Conservation (phyloP, 1,140 invertebrate genomes). For the Galleria mellonella region DNA sequence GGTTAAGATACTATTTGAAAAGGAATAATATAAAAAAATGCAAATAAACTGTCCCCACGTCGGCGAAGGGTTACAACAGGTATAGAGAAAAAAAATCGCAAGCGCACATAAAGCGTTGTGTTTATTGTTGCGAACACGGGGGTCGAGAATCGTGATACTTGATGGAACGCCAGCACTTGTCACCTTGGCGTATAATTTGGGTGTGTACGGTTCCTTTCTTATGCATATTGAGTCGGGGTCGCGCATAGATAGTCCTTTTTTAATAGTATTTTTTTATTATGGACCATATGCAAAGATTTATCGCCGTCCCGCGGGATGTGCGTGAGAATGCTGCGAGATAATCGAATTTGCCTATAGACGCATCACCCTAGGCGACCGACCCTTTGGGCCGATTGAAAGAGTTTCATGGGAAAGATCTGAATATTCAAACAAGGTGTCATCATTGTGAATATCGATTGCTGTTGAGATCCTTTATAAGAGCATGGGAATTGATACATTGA, state of each 20-base stretch:
- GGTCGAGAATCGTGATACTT: slow-evolving; percentile 25
- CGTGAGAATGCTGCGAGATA: slow-evolving; percentile 68
- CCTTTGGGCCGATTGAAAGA: slow-evolving; percentile 53
- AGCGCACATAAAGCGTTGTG: slow-evolving; percentile 38
- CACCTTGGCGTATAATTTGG: slow-evolving; percentile 69
- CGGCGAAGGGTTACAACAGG: slow-evolving; percentile 23
- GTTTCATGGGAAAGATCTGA: slow-evolving; percentile 64
- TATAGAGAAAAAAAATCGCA: slow-evolving; percentile 53
- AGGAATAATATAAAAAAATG: slow-evolving; percentile 71
- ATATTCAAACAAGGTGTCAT: slow-evolving; percentile 74
- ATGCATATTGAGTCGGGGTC: slow-evolving; percentile 58
- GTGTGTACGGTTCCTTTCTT: slow-evolving; percentile 58
- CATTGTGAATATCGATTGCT: slow-evolving; percentile 70
- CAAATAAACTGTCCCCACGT: slow-evolving; percentile 70
- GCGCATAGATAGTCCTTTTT: slow-evolving; percentile 64
- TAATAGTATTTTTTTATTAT: slow-evolving; percentile 68
- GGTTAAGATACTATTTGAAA: slow-evolving; percentile 73
- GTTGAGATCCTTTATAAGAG: slow-evolving; percentile 45
- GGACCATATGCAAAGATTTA: slow-evolving; percentile 70
- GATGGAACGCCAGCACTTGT: slow-evolving; percentile 54
- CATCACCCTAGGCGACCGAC: slow-evolving; percentile 45
- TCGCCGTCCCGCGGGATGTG: slow-evolving; percentile 53
- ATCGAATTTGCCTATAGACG: slow-evolving; percentile 71
- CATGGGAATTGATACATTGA: slow-evolving; percentile 68
- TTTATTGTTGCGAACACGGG: slow-evolving; percentile 26